A percentile compares a stretch with the other conserved stretches of the same genome.
phyloP scores from a whole-genome alignment of 2,888 invertebrate species.

The Dugesia japonica region DNA sequence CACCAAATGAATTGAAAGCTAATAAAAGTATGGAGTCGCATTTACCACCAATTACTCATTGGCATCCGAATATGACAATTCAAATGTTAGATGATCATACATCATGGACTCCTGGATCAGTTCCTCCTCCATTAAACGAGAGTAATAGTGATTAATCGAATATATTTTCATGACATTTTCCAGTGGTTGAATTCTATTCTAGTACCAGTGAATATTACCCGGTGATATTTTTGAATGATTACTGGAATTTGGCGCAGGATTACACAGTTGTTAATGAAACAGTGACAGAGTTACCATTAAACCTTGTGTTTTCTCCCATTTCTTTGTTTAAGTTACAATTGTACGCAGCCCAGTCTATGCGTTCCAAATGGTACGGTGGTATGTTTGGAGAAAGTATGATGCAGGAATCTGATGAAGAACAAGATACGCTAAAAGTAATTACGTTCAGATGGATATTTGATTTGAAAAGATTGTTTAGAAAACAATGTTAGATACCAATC shows the following conservation, averaged over 20 bases:
- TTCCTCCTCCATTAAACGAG: slow-evolving; percentile 78
- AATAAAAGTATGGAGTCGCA: slow-evolving; percentile 56
- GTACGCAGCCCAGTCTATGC: slow-evolving; percentile 85
- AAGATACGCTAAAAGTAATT: slow-evolving; percentile 55
- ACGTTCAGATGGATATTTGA: too few relatives aligned
- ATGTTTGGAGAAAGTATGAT: slow-evolving; percentile 48
- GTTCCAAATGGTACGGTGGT: slow-evolving; percentile 63
- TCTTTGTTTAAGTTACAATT: slow-evolving; percentile 94
- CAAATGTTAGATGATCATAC: slow-evolving; percentile 88
- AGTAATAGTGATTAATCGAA: slow-evolving; percentile 48
- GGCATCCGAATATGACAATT: slow-evolving; percentile 95
- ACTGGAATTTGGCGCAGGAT: slow-evolving; percentile 91
- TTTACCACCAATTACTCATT: slow-evolving; percentile 67
- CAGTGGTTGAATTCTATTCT: slow-evolving; percentile 69
- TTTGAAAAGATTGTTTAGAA: slow-evolving; percentile 53
- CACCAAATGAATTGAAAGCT: slow-evolving; percentile 36
- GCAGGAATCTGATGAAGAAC: slow-evolving; percentile 54
- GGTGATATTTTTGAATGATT: slow-evolving; percentile 81
- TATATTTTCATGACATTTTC: background rate
- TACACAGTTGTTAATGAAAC: slow-evolving; percentile 68
- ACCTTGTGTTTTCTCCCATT: slow-evolving; percentile 58
- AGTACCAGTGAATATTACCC: slow-evolving; percentile 74
- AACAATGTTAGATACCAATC: slow-evolving; percentile 84
- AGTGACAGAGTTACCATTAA: slow-evolving; percentile 53
- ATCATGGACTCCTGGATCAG: slow-evolving; percentile 72